A percentile compares a stretch with the other conserved stretches of the same genome.
Conservation (phyloP, 2,113 vertebrate species). For the Silurus glanis region DNA sequence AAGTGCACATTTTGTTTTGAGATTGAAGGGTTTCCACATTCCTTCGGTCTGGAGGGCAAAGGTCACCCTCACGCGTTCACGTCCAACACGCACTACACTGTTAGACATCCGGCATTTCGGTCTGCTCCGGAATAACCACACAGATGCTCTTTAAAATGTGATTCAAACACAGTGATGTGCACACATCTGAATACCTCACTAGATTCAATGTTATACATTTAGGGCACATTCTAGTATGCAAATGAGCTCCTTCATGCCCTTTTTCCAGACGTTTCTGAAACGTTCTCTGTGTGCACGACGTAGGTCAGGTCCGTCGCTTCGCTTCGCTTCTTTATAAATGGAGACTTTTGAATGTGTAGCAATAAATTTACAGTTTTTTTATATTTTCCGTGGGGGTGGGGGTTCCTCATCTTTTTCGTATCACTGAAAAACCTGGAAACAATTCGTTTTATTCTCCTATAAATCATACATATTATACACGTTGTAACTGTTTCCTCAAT, state of each 20-base stretch:
- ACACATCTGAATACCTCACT: background rate
- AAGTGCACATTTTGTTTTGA: slow-evolving; percentile 73
- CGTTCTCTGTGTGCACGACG: background rate
- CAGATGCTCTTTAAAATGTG: background rate
- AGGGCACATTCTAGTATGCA: background rate
- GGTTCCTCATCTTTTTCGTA: background rate
- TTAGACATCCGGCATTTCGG: background rate
- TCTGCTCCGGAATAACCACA: background rate
- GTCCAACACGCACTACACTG: slow-evolving; percentile 67
- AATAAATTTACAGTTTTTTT: background rate
- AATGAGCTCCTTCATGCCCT: background rate
- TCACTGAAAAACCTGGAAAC: background rate
- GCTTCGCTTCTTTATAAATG: background rate
- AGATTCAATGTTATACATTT: background rate
- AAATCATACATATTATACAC: background rate
- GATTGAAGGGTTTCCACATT: slow-evolving; percentile 81
- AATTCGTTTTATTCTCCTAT: background rate
- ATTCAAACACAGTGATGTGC: background rate
- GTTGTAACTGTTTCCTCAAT: no score
- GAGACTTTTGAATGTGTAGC: background rate
- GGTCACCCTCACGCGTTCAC: slow-evolving; percentile 71
- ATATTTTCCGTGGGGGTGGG: background rate
- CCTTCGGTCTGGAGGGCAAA: slow-evolving; percentile 73
- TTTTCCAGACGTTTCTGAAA: background rate
- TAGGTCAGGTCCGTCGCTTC: background rate